Base-by-base conservation (phyloP, 2,888 invertebrate species). In the Drosophila ezoana region DNA sequence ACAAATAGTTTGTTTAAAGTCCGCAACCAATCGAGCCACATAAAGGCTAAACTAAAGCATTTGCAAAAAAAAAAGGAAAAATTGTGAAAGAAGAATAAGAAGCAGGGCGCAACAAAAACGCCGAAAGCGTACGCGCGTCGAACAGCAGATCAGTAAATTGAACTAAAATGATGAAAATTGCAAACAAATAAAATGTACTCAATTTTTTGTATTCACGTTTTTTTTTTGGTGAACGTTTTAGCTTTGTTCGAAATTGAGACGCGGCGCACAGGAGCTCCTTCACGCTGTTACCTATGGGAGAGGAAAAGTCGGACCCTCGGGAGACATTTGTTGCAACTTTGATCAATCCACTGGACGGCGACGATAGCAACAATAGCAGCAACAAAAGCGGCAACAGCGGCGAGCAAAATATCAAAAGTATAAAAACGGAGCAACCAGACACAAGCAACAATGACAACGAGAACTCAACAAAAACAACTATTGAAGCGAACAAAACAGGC, bases 251-350 rank as follows among this genome's bases (percentile, higher is more conserved):
- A 64, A 54, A 57, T 63, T 67, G 45, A 56, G 38, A 62, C 61
- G 66, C 68, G 14, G 28, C 63, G 69, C 64, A 66, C 58, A 53
- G 40, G 57, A 64, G 81, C 72, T 70, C 72, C 65, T 62, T 60
- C 14, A 77, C 66, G 41, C 80, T 77, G 82, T 89, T 77, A 87
- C 79, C 85, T 87, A 85, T 85, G 85, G 85, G 85, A 81, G 79
- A 89, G 77, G 75, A 89, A 77, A 85, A 69, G 64, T 48, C 72
- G 11, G 72, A 79, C 52, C 64, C 81, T 72, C 67, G 85, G 56
- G 81, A 86, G 69, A 76, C 73, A 81, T 66, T 80, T 87, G 85
- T 79, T 76, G 74, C 73, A 81, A 81, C 72, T 68, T 72, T 77
- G 76, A 80, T 67, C 63, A 59, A 72, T 68, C 60, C 73, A 67